phyloP scores from a whole-genome alignment of 2,888 invertebrate species.

The Melanostoma scalare region DNA sequence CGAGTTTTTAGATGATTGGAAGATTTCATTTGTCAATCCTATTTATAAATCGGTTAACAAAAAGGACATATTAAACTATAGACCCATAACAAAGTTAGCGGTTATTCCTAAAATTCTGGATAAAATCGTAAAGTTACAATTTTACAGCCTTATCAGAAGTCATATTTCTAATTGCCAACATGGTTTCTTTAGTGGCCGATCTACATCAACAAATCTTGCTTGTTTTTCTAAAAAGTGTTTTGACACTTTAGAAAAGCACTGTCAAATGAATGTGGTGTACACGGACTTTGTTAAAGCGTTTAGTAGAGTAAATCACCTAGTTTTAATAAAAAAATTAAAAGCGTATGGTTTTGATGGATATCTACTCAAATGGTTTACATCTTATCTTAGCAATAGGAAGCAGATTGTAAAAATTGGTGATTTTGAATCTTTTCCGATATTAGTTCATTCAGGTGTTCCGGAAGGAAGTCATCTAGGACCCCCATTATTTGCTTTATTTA shows the following conservation, averaged over 20 bases:
- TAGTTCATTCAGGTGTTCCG: too few relatives aligned
- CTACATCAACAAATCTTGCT: background rate
- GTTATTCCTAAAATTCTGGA: background rate
- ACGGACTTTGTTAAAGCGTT: background rate
- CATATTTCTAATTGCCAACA: background rate
- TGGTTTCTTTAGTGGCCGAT: background rate
- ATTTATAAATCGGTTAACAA: background rate
- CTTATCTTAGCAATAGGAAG: too few relatives aligned
- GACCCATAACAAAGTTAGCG: too few relatives aligned
- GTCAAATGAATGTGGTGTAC: background rate
- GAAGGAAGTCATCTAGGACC: too few relatives aligned
- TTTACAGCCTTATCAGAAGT: background rate
- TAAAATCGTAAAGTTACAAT: background rate
- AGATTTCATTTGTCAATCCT: background rate
- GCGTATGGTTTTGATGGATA: background rate
- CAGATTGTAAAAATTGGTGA: too few relatives aligned
- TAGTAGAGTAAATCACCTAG: constrained; percentile 2
- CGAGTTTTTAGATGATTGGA: background rate
- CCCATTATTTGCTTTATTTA: too few relatives aligned
- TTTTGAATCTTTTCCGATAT: too few relatives aligned
- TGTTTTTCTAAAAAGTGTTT: background rate
- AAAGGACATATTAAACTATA: too few relatives aligned
- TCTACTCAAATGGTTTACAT: too few relatives aligned
- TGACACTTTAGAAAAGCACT: background rate
- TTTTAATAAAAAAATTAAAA: constrained; percentile 1